Evolutionary conservation across 2,888 invertebrate genomes (phyloP).

Genomic region (Dinocampus coccinellae): DNA sequence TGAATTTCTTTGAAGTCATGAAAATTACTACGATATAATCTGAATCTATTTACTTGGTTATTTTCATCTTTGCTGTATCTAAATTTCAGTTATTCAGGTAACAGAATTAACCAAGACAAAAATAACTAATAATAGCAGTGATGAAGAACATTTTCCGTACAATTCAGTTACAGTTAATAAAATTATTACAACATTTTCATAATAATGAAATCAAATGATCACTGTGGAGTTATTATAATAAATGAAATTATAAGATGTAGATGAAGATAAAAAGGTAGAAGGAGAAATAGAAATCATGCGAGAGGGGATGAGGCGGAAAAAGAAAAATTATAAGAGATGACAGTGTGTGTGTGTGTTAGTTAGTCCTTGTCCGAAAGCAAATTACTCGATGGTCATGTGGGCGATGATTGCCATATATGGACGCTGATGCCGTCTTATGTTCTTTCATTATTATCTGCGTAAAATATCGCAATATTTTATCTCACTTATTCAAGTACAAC

Average conservation of each 20-base stretch:
- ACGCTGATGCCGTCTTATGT: constrained; percentile 35
- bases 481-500: background rate
- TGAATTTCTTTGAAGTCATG: constrained; percentile 43
- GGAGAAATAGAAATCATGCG: too few relatives aligned
- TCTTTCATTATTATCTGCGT: constrained; percentile 24
- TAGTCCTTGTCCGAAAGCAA: constrained; percentile 53
- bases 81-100: constrained; percentile 43
- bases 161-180: background rate
- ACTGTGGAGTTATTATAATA: background rate
- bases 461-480: constrained; percentile 24
- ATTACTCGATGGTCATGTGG: constrained; percentile 52
- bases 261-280: constrained; percentile 9
- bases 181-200: background rate
- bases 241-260: background rate
- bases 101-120: constrained; percentile 5
- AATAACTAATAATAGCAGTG: constrained; percentile 22
- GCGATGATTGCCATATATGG: constrained; percentile 61
- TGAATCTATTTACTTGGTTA: constrained; percentile 47
- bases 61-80: constrained; percentile 52
- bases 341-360: too few relatives aligned
- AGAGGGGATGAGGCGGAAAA: too few relatives aligned
- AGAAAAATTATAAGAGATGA: constrained; percentile 24
- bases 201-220: background rate
- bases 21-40: too few relatives aligned
- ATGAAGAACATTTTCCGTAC: background rate